Evolutionary conservation across 2,888 invertebrate species (phyloP).

Genomic region (Drosophila mercatorum): DNA sequence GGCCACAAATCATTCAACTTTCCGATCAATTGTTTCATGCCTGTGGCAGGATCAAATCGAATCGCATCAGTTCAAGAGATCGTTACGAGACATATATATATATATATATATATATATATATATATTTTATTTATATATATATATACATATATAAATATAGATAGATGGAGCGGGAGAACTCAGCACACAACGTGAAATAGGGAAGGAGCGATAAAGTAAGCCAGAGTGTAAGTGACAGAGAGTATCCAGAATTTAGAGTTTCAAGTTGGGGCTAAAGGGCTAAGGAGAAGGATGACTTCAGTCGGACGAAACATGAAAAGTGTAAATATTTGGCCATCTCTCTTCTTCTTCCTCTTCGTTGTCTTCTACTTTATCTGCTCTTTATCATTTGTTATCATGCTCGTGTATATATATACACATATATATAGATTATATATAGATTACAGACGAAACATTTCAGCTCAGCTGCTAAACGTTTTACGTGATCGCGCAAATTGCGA

Average conservation of each 20-base stretch:
- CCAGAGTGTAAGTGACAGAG: neutral
- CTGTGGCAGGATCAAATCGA: conserved; percentile 50
- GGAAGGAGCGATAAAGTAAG: conserved; percentile 1
- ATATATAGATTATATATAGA: conserved; percentile 4
- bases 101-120: neutral
- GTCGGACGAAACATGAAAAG: neutral
- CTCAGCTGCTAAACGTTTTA: conserved; percentile 31
- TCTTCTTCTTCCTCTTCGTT: neutral
- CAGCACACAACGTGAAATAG: neutral
- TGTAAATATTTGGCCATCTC: neutral
- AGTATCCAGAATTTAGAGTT: neutral
- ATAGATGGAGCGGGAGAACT: neutral
- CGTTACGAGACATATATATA: neutral
- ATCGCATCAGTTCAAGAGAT: conserved; percentile 4
- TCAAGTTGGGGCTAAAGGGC: neutral
- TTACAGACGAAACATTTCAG: conserved; percentile 1
- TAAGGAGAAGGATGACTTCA: neutral
- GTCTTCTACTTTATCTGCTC: neutral
- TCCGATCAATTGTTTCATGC: conserved; percentile 84
- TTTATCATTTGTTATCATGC: conserved; percentile 12
- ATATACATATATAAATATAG: neutral
- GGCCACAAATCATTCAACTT: conserved; percentile 85
- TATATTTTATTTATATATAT: neutral
- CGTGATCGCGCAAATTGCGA: conserved; percentile 39
- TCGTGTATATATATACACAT: neutral